Base-by-base conservation (phyloP, 2,113 vertebrate species). In the Tamias sibiricus region DNA sequence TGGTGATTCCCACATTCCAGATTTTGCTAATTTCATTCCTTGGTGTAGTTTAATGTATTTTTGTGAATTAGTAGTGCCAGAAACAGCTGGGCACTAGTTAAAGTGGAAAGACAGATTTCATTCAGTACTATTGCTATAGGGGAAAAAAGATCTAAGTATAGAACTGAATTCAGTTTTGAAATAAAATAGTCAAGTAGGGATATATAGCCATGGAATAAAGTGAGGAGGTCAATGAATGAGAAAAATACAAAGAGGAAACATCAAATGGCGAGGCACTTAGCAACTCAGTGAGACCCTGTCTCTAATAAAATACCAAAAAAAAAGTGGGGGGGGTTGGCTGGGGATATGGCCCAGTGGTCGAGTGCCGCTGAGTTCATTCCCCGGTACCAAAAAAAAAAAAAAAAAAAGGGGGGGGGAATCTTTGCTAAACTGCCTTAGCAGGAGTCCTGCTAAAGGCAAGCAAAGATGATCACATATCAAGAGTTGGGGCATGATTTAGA, bases 1-100 rank as follows among this genome's bases (percentile, higher is more conserved):
- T 52, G 72, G 42, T 86, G 49, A 81, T 84, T 87, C 80, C 11
- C 40, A 57, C 42, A 79, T 44, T 68, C 30, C 64, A 24, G 64
- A 92, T 94, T 90, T 95, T 95, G 64, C 42, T 59, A 52, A 87
- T 77, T 89, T 82, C 35, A 62, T 95, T 95, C 59, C 28, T 68
- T 74, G 37, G 30, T 95, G 1, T 94, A 72, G 20, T 95, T 88
- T 93, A 77, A 86, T 91, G 28, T 83, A 57, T 95, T 74, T 87
- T 90, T 90, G 6, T 79, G 44, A 80, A 81, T 76, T 71, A 10
- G 14, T 86, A 40, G 35, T 71, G 24, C 74, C 35, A 32, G 22
- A 71, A 94, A 80, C n/a, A 85, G 37, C 42, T 11, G 13, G 77
- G 44, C 16, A 75, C 49, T 91, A 66, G 37, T 79, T 79, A 82